Evolutionary conservation across 1,140 invertebrate genomes (phyloP), one percentile per base, ranked within the genome.

Genomic region (Pseudachorutes palmiensis): DNA sequence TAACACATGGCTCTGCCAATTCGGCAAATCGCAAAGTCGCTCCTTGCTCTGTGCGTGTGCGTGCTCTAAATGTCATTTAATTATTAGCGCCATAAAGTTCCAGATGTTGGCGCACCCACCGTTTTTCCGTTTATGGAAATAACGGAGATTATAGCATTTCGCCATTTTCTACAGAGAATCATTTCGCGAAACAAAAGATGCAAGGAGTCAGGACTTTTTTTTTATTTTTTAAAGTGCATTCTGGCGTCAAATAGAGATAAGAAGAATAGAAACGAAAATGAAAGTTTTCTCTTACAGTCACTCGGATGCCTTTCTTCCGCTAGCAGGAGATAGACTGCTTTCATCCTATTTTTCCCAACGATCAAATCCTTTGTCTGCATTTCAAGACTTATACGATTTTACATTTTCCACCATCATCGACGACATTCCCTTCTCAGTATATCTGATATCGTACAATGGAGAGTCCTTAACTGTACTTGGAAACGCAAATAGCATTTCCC

Each of bases 151-250:
- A 55, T 14, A 55, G 12, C 5, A 19, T 9, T 9, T 9, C 36
- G 36, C 19, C 19, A 41, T 9, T 9, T 41, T 41, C 36, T 41
- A 9, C 19, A 19, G 19, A 19, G 19, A 41, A 41, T 41, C 19
- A 41, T 41, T 41, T 41, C 5, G 36, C 19, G 19, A 41, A 41
- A 41, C 19, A 9, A 19, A 41, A 41, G 36, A 41, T 41, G 36
- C 5, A 9, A 41, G 5, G 19, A 5, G 19, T 9, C 12, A 55
- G 51, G 5, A 22, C 9, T 14, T 16, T 55, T 55, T 14, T 24
- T 55, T 24, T 55, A 55, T 14, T 55, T 55, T 41, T 41, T 41
- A 41, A 55, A 55, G 51, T 55, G 51, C 51, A 55, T 55, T 55
- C 51, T 55, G 51, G 51, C 51, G 51, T 55, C 24, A 9, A 55